Conservation (phyloP, 2,113 vertebrate genomes). For the Rousettus leschenaultii region DNA sequence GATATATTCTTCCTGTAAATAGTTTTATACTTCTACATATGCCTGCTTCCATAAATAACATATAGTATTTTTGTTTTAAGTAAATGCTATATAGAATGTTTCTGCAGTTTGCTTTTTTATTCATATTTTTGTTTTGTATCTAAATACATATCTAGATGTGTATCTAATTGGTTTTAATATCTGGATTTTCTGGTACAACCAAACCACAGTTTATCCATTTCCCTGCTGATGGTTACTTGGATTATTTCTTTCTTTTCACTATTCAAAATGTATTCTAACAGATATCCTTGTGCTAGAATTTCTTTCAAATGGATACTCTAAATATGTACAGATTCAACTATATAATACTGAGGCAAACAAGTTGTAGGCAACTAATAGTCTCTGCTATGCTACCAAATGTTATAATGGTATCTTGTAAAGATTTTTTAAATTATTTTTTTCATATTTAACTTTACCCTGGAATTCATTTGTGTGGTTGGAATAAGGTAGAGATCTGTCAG, state of each 20-base stretch:
- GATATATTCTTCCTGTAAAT: not conserved
- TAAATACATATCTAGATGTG: not conserved
- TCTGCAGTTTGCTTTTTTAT: not conserved
- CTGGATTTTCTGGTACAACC: not conserved
- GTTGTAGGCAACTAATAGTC: not conserved
- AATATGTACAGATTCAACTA: not conserved
- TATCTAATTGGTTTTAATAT: conserved; percentile 1
- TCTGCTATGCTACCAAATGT: not conserved
- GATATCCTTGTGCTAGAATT: not conserved
- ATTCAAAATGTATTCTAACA: not conserved
- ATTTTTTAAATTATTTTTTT: not conserved
- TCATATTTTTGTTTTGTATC: not conserved
- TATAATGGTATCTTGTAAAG: not conserved
- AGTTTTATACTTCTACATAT: not conserved
- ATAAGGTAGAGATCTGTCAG: not conserved
- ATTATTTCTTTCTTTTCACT: not conserved
- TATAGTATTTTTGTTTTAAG: not conserved
- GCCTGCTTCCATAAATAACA: not conserved
- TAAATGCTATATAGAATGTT: not conserved
- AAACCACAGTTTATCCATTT: not conserved
- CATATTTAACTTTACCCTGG: not conserved
- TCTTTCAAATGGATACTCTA: not conserved
- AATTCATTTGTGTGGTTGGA: conserved; percentile 7
- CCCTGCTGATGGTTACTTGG: not conserved
- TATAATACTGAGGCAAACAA: not conserved